Conservation (phyloP, 2,888 invertebrate genomes). For the Synergus umbraculus region DNA sequence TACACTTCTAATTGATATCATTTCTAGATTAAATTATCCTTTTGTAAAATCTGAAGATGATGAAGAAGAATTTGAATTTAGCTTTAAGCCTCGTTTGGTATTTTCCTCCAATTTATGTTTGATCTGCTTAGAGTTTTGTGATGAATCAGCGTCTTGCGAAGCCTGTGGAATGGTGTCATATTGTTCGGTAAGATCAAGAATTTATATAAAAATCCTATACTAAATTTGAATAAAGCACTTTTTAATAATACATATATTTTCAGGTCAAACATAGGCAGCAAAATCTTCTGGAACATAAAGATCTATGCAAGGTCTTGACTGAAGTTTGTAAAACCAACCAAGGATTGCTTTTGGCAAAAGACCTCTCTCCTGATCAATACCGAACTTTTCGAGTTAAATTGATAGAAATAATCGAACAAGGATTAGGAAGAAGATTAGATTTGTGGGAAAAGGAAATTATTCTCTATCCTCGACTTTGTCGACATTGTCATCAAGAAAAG, state of each 20-base stretch:
- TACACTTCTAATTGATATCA: conserved; percentile 34
- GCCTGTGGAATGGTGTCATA: conserved; percentile 83
- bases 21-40: conserved; percentile 46
- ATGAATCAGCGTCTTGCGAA: conserved; percentile 70
- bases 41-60: conserved; percentile 73
- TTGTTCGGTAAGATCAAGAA: conserved; percentile 77
- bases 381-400: conserved; percentile 82
- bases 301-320: conserved; percentile 81
- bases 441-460: conserved; percentile 85
- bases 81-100: conserved; percentile 83
- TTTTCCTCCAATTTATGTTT: conserved; percentile 81
- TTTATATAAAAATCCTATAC: not conserved
- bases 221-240: no score
- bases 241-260: not conserved
- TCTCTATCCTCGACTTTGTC: conserved; percentile 83
- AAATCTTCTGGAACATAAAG: conserved; percentile 81
- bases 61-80: conserved; percentile 82
- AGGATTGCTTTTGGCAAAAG: conserved; percentile 78
- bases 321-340: conserved; percentile 80
- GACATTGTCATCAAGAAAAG: conserved; percentile 78
- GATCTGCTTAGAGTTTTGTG: conserved; percentile 63
- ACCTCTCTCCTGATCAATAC: conserved; percentile 81
- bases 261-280: conserved; percentile 80
- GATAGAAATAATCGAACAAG: conserved; percentile 81
- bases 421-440: conserved; percentile 80